These are phyloP conservation scores for Andrena praecox DNA, from an alignment of 2,888 invertebrate species.

Conservation along the genomic window DNA sequence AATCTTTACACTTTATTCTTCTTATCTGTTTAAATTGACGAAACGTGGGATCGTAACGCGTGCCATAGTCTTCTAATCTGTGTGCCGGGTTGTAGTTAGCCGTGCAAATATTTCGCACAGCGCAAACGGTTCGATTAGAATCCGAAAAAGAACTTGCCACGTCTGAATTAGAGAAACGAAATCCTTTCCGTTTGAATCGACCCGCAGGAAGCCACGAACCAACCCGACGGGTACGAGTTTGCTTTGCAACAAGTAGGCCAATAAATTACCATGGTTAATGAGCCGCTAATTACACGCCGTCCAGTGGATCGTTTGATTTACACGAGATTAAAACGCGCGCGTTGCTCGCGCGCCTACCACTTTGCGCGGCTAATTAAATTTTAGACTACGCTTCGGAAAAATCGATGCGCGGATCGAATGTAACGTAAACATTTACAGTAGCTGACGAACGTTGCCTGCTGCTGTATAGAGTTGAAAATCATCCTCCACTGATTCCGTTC, in stretches of 20 bases:
- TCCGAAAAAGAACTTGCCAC: not conserved
- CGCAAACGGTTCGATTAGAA: not conserved
- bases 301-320: conserved; percentile 77
- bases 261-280: conserved; percentile 80
- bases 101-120: not conserved
- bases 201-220: conserved; percentile 15
- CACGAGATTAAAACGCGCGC: conserved; percentile 46
- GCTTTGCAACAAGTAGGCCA: conserved; percentile 69
- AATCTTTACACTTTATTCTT: too few relatives aligned
- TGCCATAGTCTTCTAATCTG: not conserved
- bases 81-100: too few relatives aligned
- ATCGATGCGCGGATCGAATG: not conserved
- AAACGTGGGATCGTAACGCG: not conserved
- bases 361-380: conserved; percentile 19
- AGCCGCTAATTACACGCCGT: conserved; percentile 75
- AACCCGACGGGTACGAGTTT: conserved; percentile 26
- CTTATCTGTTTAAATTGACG: too few relatives aligned
- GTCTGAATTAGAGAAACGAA: conserved; percentile 15
- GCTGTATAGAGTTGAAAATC: not conserved
- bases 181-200: conserved; percentile 24
- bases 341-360: conserved; percentile 6
- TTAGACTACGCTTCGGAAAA: conserved; percentile 5
- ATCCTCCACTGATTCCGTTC: not conserved
- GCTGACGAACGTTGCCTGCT: not conserved
- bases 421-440: not conserved